Evolutionary conservation across 1,140 invertebrate species (phyloP).

Genomic region (Maconellicoccus hirsutus): DNA sequence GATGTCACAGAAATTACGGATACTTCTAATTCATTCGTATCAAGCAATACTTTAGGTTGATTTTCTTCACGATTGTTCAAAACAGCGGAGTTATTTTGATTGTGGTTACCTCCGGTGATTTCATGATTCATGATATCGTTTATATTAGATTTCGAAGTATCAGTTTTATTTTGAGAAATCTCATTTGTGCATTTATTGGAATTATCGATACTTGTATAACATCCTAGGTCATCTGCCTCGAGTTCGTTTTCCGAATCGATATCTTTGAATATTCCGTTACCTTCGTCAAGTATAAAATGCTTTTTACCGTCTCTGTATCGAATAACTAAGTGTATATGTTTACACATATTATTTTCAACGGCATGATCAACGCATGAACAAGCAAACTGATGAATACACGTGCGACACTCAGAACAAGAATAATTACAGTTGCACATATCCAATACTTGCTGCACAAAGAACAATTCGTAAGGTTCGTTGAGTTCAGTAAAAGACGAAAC

Average conservation of each 20-base stretch:
- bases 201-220: too few species aligned
- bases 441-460: neutral
- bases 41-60: too few species aligned
- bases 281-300: neutral
- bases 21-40: too few species aligned
- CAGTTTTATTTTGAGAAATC: too few species aligned
- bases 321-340: conserved; percentile 23
- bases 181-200: too few species aligned
- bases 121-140: too few species aligned
- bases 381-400: conserved; percentile 17
- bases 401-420: conserved; percentile 17
- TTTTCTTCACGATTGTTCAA: too few species aligned
- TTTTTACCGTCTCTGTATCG: neutral
- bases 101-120: too few species aligned
- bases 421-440: neutral
- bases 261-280: neutral
- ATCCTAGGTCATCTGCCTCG: too few species aligned
- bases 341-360: conserved; percentile 24
- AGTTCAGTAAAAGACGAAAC: neutral
- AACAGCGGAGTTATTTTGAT: too few species aligned
- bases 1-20: too few species aligned
- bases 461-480: neutral
- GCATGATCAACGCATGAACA: conserved; percentile 22
- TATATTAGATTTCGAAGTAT: too few species aligned
- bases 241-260: neutral